Evolutionary conservation across 2,888 invertebrate species (phyloP).

Genomic region (Sminthurides aquaticus): DNA sequence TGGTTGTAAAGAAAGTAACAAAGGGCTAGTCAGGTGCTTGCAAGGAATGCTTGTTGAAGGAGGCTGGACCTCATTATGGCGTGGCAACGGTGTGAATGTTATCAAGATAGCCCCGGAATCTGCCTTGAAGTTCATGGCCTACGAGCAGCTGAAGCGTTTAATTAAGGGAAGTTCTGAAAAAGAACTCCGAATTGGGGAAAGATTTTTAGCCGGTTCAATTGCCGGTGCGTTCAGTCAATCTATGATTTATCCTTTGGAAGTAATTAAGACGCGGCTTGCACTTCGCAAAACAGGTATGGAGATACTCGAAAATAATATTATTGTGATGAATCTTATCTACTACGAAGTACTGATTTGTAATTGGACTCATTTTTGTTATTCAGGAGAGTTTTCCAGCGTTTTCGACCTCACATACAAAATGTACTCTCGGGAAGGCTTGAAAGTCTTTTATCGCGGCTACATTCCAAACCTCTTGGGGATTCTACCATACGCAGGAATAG

Average conservation of each 20-base stretch:
- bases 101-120: constrained; percentile 98
- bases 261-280: constrained; percentile 90
- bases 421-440: constrained; percentile 72
- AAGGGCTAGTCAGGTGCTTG: constrained; percentile 48
- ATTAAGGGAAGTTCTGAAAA: constrained; percentile 62
- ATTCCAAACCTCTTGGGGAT: constrained; percentile 95
- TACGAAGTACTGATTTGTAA: not conserved
- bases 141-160: constrained; percentile 86
- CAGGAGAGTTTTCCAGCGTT: constrained; percentile 63
- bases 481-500: constrained; percentile 97
- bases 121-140: constrained; percentile 96
- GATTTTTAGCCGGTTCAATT: constrained; percentile 87
- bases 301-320: no score
- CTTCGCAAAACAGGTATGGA: constrained; percentile 90
- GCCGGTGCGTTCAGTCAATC: constrained; percentile 96
- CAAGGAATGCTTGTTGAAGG: constrained; percentile 86
- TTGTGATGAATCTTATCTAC: not conserved
- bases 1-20: constrained; percentile 46
- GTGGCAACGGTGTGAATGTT: constrained; percentile 57
- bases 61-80: constrained; percentile 81
- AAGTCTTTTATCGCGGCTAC: constrained; percentile 92
- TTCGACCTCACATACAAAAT: constrained; percentile 85
- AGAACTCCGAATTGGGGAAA: constrained; percentile 77
- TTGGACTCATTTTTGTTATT: constrained; percentile 1
- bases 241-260: constrained; percentile 94